Evolutionary conservation across 2,113 vertebrate species (phyloP), one percentile per base, ranked within the genome.

Genomic region (Trichomycterus rosablanca): DNA sequence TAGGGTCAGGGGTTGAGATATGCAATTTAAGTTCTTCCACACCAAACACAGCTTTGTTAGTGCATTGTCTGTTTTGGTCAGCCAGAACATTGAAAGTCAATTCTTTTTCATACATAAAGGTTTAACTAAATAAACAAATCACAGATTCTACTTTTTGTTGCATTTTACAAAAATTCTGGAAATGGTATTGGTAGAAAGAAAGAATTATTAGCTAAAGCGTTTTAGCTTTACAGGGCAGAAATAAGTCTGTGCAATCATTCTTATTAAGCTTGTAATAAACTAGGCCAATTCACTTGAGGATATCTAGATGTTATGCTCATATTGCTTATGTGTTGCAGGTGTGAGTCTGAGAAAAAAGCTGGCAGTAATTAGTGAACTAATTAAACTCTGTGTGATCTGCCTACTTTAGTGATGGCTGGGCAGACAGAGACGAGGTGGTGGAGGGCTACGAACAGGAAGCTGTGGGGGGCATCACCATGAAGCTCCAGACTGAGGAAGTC

Each of bases 351-450:
- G 11, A 60, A 45, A 22, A 14, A 59, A 59, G 53, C 35, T 35
- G 20, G 19, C 43, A n/a, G 24, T 53, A 59, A 67, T 60, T 59
- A 30, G 35, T 20, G 15, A 24, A 35, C 11, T 52, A 37, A 52
- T 57, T 37, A 62, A 20, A 14, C 34, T 15, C 7, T 10, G 5
- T 23, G 53, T 67, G 24, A 4, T 62, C 37, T 55, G 35, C 40
- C 32, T 57, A 42, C 10, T 35, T 52, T 75, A 98, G 96, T 74
- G 96, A 98, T 0, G 96, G 96, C 45, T 98, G 96, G 96, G 96
- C 96, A 28, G 96, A 98, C 81, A 88, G 96, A 72, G 88, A 97
- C 35, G 96, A 98, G 87, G 96, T 98, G 67, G 95, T 98, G 72
- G 95, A 97, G 84, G 93, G 93, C 0, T 98, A 93, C 0, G 95